These are phyloP conservation scores for Apus apus DNA, from an alignment of 2,113 vertebrate species.

Conservation along the genomic window DNA sequence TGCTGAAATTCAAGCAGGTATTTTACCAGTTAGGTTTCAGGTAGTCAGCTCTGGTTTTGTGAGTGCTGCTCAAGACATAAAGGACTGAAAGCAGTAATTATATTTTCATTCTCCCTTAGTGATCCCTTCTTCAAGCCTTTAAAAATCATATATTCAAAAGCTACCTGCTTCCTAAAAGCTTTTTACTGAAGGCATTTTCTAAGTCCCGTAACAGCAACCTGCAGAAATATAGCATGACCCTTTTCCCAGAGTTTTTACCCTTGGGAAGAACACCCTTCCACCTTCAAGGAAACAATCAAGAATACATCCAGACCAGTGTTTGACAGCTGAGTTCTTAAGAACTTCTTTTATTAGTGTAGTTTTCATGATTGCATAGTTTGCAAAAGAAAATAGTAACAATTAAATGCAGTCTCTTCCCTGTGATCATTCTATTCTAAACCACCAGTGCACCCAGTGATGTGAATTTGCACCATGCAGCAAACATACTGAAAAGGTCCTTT, in stretches of 20 bases:
- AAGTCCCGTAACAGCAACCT: background rate
- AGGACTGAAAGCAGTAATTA: background rate
- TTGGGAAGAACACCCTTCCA: background rate
- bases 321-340: background rate
- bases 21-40: background rate
- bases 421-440: background rate
- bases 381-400: conserved; percentile 34
- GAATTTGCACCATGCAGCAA: background rate
- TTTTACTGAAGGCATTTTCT: background rate
- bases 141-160: background rate
- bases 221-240: accelerated
- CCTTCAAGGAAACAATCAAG: background rate
- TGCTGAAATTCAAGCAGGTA: background rate
- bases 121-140: background rate
- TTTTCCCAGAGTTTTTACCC: too few relatives aligned
- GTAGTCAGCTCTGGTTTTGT: background rate
- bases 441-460: background rate
- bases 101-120: background rate
- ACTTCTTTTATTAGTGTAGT: conserved; percentile 45
- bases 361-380: conserved; percentile 56
- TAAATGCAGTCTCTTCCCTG: background rate
- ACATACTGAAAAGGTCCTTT: background rate
- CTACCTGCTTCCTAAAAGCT: background rate
- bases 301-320: background rate
- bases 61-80: background rate